Evolutionary conservation across 1,140 invertebrate genomes (phyloP), one percentile per base, ranked within the genome.

Genomic region (Himalopsyche phryganea): DNA sequence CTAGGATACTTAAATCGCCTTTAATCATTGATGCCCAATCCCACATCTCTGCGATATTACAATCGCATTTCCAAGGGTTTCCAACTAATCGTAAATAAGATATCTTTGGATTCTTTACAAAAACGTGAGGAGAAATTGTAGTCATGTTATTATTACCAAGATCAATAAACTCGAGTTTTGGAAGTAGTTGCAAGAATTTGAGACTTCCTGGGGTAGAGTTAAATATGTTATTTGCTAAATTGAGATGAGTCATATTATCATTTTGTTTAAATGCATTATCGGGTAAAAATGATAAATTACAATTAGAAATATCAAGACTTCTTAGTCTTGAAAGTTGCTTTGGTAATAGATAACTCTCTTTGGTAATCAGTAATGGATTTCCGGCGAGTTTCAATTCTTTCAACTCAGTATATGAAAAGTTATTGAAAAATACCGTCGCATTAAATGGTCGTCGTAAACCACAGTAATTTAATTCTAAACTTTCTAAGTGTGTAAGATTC

Each of bases 31-130:
- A 68, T 0, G 85, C 85, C 86, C 86, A 89, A 61, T 86, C 79
- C 86, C 85, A 88, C 75, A 86, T 83, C 33, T 87, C 83, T 0
- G 80, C 79, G 33, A 88, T 80, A 20, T 83, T 82, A 59, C 86
- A 89, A 63, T 86, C 83, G 61, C 86, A 88, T 40, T 80, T 71
- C 72, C 86, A 88, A 0, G 85, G 86, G 73, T 89, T 89, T 0
- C 81, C 82, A 3, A 86, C 76, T 4, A 88, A 72, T 68, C 84
- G 85, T 2, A 89, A 46, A 0, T 79, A 82, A 9, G 79, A 65
- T 1, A 86, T 61, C 50, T 79, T 77, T 0, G 77, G 71, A 70
- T 87, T 85, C 45, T 78, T 78, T 13, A 72, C 67, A 17, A 85
- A 80, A 4, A 82, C 65, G 56, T 75, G 71, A 0, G 83, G 81